Base-by-base conservation (phyloP, 2,888 invertebrate genomes). In the Fabriciana adippe region DNA sequence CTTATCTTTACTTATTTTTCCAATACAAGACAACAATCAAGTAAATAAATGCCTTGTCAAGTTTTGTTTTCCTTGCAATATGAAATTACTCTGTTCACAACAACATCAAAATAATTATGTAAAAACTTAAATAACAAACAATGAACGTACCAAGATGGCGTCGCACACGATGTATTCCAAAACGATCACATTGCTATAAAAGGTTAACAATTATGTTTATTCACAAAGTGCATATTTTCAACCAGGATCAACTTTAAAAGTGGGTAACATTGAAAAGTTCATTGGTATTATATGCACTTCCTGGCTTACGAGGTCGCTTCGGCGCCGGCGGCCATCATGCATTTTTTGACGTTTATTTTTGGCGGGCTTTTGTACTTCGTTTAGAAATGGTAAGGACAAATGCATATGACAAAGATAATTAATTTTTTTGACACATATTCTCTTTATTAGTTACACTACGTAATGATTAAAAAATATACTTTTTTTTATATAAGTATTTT, bases 251-350 rank as follows among this genome's bases (percentile, higher is more conserved):
- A 75, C 81, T 73, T 72, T 75, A 80, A 79, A 85, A 89, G 80
- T 83, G 85, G 90, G 85, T 90, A 90, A 83, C 92, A 92, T 90
- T 92, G 92, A 92, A 86, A 79, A 89, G 92, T 90, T 92, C 92
- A 79, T 92, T 92, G 92, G 82, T 92, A 92, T 92, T 92, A 89
- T 77, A 81, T 87, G 89, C 89, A 91, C 92, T 92, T 92, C 92
- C 92, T 92, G 85, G 77, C 79, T 76, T 54, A 56, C 89, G 90
- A 90, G 92, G 92, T 78, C 90, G 74, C 67, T 16, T 78, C 78
- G 74, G 76, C 81, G 81, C 78, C 82, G 77, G 76, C 84, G 72
- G 90, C 90, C 90, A 90, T 90, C 82, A 90, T 91, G 79, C 67
- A 82, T 84, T 89, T 88, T 88, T 89, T 88, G 89, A 90, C 86